Conservation (phyloP, 1,140 invertebrate species). For the Nymphalis io region DNA sequence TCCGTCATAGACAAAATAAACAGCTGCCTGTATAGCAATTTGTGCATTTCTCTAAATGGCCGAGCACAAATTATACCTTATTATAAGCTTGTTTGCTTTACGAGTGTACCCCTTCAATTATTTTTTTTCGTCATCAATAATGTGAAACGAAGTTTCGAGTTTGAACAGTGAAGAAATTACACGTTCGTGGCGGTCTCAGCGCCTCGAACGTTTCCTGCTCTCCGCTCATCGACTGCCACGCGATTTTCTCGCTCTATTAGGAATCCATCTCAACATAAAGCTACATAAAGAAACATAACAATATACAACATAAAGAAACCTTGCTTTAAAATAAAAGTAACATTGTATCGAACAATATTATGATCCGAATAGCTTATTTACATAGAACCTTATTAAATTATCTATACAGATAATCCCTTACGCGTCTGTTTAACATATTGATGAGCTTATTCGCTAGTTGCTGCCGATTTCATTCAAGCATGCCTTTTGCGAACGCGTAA, state of each 20-base stretch:
- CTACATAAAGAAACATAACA: no score
- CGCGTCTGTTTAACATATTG: not conserved
- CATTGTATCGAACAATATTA: not conserved
- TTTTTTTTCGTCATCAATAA: constrained; percentile 78
- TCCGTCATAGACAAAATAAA: constrained; percentile 80
- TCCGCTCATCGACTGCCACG: constrained; percentile 35
- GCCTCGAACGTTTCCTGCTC: constrained; percentile 65
- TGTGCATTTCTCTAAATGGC: constrained; percentile 80
- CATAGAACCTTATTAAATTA: no score
- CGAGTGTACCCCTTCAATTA: constrained; percentile 78
- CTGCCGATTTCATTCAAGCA: constrained; percentile 28
- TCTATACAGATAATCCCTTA: not conserved
- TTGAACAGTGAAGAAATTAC: constrained; percentile 77
- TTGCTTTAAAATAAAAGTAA: not conserved
- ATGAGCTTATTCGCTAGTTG: constrained; percentile 7
- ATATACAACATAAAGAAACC: not conserved
- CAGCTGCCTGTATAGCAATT: constrained; percentile 76
- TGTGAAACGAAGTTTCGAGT: constrained; percentile 46
- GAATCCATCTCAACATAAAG: constrained; percentile 24
- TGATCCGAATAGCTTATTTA: not conserved
- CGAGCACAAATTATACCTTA: constrained; percentile 79
- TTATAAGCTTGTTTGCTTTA: constrained; percentile 81
- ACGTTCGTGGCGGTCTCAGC: constrained; percentile 62
- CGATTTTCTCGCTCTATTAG: constrained; percentile 30
- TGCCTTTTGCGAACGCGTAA: constrained; percentile 60